A percentile compares a stretch with the other conserved stretches of the same genome.
These are phyloP conservation scores for Musca vetustissima DNA, from an alignment of 1,140 invertebrate genomes.

Conservation along the genomic window DNA sequence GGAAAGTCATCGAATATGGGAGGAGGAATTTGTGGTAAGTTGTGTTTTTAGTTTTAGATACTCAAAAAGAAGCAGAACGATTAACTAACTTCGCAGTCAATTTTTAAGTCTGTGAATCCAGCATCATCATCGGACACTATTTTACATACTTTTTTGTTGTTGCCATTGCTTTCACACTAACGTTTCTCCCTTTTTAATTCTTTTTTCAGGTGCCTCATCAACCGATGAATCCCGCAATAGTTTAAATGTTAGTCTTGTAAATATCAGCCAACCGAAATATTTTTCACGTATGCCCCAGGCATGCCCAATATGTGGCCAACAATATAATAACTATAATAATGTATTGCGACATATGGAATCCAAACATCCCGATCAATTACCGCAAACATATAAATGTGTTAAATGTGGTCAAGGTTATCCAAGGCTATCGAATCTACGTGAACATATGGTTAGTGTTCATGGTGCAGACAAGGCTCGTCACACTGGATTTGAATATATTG, in stretches of 20 bases:
- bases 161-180: too few relatives aligned
- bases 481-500: conserved; percentile 50
- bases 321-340: conserved; percentile 56
- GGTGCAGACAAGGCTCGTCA: conserved; percentile 46
- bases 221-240: conserved; percentile 49
- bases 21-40: conserved; percentile 31
- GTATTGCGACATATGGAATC: conserved; percentile 55
- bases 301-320: conserved; percentile 52
- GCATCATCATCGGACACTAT: too few relatives aligned
- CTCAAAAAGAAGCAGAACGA: too few relatives aligned
- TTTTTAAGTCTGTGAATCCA: too few relatives aligned
- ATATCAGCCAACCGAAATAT: conserved; percentile 37
- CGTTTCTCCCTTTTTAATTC: background rate
- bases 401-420: conserved; percentile 50
- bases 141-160: too few relatives aligned
- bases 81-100: too few relatives aligned
- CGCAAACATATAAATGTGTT: conserved; percentile 53
- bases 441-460: conserved; percentile 53
- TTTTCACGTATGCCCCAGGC: conserved; percentile 53
- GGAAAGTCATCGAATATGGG: conserved; percentile 38
- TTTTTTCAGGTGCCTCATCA: conserved; percentile 31
- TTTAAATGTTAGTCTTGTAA: conserved; percentile 13
- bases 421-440: conserved; percentile 48
- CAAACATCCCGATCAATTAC: conserved; percentile 54
- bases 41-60: background rate